These are phyloP conservation scores for Anseranas semipalmata DNA, from an alignment of 2,113 vertebrate species.

Conservation along the genomic window DNA sequence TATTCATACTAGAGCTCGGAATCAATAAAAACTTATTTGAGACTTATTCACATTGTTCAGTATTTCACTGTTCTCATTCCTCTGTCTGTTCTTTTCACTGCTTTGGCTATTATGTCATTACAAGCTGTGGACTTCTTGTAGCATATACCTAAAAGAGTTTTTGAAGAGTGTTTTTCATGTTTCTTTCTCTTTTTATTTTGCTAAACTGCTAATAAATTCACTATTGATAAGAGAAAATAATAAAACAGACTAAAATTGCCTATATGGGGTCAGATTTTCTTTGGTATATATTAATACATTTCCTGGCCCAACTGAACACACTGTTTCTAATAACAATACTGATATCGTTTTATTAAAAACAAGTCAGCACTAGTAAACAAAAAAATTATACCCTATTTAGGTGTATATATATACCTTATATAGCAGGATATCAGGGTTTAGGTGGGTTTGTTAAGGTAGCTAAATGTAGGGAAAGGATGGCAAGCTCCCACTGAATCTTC, in stretches of 20 bases:
- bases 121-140: background rate
- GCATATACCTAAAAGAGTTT: background rate
- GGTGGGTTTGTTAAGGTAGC: background rate
- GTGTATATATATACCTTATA: background rate
- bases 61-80: background rate
- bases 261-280: background rate
- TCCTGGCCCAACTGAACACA: background rate
- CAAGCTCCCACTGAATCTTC: background rate
- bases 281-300: background rate
- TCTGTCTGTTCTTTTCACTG: background rate
- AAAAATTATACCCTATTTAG: background rate
- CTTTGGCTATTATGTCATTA: background rate
- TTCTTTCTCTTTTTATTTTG: background rate
- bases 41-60: background rate
- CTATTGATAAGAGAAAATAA: background rate
- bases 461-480: background rate
- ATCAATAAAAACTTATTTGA: background rate
- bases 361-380: background rate
- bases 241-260: background rate
- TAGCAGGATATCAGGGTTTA: background rate
- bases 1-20: background rate
- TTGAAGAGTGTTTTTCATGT: background rate
- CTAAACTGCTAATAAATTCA: background rate
- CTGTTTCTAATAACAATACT: background rate
- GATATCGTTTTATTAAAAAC: background rate